A percentile compares a stretch with the other conserved stretches of the same genome.
phyloP scores from a whole-genome alignment of 2,113 vertebrate species.

The Aldabrachelys gigantea region DNA sequence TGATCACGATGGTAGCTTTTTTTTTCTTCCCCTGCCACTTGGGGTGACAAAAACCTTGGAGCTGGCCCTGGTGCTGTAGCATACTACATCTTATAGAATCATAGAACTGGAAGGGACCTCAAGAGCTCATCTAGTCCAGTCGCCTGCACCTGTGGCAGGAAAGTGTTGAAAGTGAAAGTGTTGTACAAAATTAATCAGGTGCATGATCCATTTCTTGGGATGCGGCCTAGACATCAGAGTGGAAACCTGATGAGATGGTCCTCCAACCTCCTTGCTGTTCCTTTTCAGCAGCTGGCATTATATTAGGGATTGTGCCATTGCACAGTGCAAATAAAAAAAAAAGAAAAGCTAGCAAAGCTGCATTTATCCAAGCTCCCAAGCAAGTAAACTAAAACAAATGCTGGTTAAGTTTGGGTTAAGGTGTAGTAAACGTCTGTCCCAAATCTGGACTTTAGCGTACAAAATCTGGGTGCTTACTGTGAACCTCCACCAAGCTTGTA shows the following conservation, averaged over 20 bases:
- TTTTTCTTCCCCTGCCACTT: no score
- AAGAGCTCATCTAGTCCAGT: no score
- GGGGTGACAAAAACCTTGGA: no score
- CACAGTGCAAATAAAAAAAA: background rate
- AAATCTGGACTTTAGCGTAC: no score
- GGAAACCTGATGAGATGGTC: background rate
- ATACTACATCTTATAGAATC: background rate
- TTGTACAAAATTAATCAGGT: background rate
- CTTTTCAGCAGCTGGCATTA: background rate
- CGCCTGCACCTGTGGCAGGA: no score
- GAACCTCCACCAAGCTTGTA: no score
- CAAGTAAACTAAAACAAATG: background rate
- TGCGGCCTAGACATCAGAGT: background rate
- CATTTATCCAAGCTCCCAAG: background rate
- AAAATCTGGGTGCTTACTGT: no score
- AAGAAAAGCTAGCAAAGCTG: background rate
- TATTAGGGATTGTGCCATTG: background rate
- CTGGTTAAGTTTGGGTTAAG: background rate
- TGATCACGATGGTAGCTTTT: no score
- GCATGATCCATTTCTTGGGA: background rate
- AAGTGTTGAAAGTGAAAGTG: background rate
- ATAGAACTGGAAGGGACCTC: no score
- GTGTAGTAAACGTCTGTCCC: no score
- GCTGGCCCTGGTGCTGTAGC: no score
- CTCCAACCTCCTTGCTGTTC: background rate